Evolutionary conservation across 37 sponge, comb jelly and placozoan genomes (phyloP), one percentile per base, ranked within the genome.

Genomic region (Oscarella lobularis): DNA sequence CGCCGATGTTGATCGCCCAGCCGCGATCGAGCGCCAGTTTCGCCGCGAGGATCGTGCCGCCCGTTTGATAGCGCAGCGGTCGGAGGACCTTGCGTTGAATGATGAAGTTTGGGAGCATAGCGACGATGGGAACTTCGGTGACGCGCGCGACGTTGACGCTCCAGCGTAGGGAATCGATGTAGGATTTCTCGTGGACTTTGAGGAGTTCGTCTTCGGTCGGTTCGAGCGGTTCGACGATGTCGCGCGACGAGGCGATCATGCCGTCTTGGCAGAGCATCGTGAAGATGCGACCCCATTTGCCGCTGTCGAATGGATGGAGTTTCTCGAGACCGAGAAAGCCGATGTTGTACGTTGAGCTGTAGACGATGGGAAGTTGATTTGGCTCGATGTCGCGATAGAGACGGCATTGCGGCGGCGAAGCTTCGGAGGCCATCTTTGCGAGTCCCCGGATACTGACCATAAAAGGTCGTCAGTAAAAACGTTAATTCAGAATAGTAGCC

Each of bases 1-100:
- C 94, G 38, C 91, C 91, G 69, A 92, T 83, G 75, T 92, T 92
- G 60, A 92, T 92, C 33, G 94, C 82, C 94, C 94, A 92, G 39
- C 94, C 94, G 78, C 90, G 66, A 48, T 89, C 90, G 73, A 80
- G 83, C 30, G 94, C 94, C 67, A 92, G 81, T 66, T 86, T 92
- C 0, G 83, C 87, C 31, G 90, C 94, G 79, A 77, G 80, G 20
- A 90, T 79, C 35, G 91, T 90, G 35, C 91, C 91, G 20, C 82
- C 91, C 33, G 91, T 89, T 67, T 89, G 90, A 4, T 75, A 40
- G 3, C 90, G 65, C 40, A 92, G 83, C 36, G 90, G 87, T 39
- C 74, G 41, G 41, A 92, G 83, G 31, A 92, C 38, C 2, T 38
- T 33, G 14, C 35, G 75, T 68, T 92, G 87, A 0, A 92, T 85